phyloP scores from a whole-genome alignment of 1,140 invertebrate genomes.

The Battus philenor region DNA sequence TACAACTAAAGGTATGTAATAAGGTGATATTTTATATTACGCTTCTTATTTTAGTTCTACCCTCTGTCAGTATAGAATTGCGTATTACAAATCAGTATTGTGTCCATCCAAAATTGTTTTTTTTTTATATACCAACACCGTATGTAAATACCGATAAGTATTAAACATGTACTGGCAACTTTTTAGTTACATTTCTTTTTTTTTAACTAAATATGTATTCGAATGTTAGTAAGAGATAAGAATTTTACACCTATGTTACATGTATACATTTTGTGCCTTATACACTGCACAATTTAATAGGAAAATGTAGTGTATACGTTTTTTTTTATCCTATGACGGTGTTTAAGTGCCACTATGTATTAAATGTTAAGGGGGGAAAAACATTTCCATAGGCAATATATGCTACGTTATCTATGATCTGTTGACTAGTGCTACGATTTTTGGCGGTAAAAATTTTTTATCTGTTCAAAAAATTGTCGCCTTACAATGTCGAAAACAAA shows the following conservation, averaged over 20 bases:
- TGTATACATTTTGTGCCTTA: slow-evolving; percentile 48
- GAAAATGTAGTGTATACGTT: slow-evolving; percentile 33
- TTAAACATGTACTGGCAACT: slow-evolving; percentile 5
- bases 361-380: slow-evolving; percentile 48
- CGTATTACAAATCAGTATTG: slow-evolving; percentile 54
- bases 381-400: slow-evolving; percentile 62
- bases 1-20: slow-evolving; percentile 47
- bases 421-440: slow-evolving; percentile 20
- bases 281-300: slow-evolving; percentile 47
- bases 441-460: slow-evolving; percentile 40
- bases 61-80: slow-evolving; percentile 21
- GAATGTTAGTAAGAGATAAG: slow-evolving; percentile 4
- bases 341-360: slow-evolving; percentile 63
- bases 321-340: slow-evolving; percentile 35
- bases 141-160: slow-evolving; percentile 13
- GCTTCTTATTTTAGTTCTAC: slow-evolving; percentile 51
- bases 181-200: too few relatives aligned
- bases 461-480: slow-evolving; percentile 38
- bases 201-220: slow-evolving; percentile 2
- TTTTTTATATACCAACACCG: slow-evolving; percentile 9
- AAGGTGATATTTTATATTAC: slow-evolving; percentile 56
- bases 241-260: slow-evolving; percentile 1
- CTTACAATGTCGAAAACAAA: slow-evolving; percentile 36
- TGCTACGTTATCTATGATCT: slow-evolving; percentile 7
- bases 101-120: slow-evolving; percentile 20